A percentile compares a stretch with the other conserved stretches of the same genome.
These are phyloP conservation scores for Siniperca chuatsi DNA, from an alignment of 2,113 vertebrate species.

Conservation along the genomic window DNA sequence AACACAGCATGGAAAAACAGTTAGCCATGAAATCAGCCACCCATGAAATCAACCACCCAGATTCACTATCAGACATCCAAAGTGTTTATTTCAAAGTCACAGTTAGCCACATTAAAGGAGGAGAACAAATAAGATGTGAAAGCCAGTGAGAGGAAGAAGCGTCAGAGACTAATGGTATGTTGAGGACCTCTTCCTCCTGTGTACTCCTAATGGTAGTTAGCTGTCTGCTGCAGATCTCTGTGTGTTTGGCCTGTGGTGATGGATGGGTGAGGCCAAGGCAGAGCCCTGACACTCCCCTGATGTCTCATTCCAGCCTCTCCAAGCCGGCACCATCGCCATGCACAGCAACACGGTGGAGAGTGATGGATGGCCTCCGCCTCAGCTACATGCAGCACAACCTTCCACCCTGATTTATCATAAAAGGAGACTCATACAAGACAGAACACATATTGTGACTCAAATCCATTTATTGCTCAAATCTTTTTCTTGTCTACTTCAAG, in stretches of 20 bases:
- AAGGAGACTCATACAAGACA: slow-evolving; percentile 62
- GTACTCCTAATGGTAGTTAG: slow-evolving; percentile 35
- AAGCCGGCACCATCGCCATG: slow-evolving; percentile 29
- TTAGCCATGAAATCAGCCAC: slow-evolving; percentile 65
- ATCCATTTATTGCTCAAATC: slow-evolving; percentile 55
- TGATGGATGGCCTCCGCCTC: slow-evolving; percentile 62
- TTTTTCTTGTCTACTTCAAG: slow-evolving; percentile 50
- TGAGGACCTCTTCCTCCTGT: slow-evolving; percentile 55
- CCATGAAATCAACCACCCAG: slow-evolving; percentile 74
- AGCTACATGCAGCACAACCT: slow-evolving; percentile 36
- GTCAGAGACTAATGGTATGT: slow-evolving; percentile 26
- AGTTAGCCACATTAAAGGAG: slow-evolving; percentile 22
- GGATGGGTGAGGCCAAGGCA: slow-evolving; percentile 62
- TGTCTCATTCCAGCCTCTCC: slow-evolving; percentile 69
- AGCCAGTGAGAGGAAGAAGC: slow-evolving; percentile 39
- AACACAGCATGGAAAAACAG: slow-evolving; percentile 55
- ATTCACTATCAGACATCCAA: slow-evolving; percentile 37
- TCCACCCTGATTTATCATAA: slow-evolving; percentile 59
- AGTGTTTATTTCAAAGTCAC: slow-evolving; percentile 46
- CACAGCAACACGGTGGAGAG: slow-evolving; percentile 30
- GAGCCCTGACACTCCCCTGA: slow-evolving; percentile 69
- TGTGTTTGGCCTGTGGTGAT: slow-evolving; percentile 71
- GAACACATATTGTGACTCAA: slow-evolving; percentile 65
- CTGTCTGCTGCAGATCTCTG: slow-evolving; percentile 41
- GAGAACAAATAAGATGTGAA: slow-evolving; percentile 50